Conservation (phyloP, 2,888 invertebrate species). For the Notodonta dromedarius region DNA sequence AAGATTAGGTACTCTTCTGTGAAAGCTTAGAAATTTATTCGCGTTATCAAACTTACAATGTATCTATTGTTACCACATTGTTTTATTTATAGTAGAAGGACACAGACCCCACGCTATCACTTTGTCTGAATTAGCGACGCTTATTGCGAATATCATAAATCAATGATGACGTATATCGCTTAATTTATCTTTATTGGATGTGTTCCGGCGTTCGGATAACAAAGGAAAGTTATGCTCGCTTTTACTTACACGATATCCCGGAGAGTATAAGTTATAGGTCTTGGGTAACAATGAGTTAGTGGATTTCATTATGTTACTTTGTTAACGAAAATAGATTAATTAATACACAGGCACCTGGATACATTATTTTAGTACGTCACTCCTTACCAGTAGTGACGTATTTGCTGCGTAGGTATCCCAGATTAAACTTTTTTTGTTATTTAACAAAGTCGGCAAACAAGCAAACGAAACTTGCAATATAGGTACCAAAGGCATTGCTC, state of each 20-base stretch:
- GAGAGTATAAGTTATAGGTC: conserved; percentile 1
- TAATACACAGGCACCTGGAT: too few relatives aligned
- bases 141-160: conserved; percentile 47
- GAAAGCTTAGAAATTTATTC: too few relatives aligned
- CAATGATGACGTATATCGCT: conserved; percentile 49
- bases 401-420: too few relatives aligned
- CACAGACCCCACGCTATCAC: conserved; percentile 25
- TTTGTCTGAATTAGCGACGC: conserved; percentile 50
- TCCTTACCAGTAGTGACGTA: too few relatives aligned
- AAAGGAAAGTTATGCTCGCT: conserved; percentile 27
- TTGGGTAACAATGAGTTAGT: background rate
- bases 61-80: background rate
- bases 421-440: too few relatives aligned
- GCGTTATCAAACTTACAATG: background rate
- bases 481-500: too few relatives aligned
- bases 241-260: conserved; percentile 24
- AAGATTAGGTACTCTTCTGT: too few relatives aligned
- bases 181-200: conserved; percentile 52
- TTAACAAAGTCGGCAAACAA: too few relatives aligned
- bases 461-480: too few relatives aligned
- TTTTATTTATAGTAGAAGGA: conserved; percentile 2
- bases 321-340: background rate
- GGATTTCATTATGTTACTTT: background rate
- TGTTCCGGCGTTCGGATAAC: conserved; percentile 30
- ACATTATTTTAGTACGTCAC: too few relatives aligned